Percentiles rank a stretch among this genome's conserved stretches.
These are phyloP conservation scores for Nothura maculosa DNA, from an alignment of 2,797 vertebrate genomes.

Conservation along the genomic window DNA sequence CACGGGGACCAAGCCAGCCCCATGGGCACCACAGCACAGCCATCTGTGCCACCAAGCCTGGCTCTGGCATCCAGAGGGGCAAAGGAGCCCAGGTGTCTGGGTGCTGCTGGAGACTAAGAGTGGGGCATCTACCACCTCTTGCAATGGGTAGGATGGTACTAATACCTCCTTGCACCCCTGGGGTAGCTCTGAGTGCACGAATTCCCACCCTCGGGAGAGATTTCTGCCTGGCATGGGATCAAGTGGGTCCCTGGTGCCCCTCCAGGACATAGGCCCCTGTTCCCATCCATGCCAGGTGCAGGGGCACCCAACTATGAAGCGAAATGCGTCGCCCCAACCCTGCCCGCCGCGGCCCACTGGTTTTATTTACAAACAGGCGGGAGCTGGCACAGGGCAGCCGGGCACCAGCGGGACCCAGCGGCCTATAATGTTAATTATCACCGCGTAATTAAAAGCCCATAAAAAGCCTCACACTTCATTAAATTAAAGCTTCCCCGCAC, in stretches of 20 bases:
- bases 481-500: conserved; percentile 72
- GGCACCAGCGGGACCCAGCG: conserved; percentile 56
- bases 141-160: neutral
- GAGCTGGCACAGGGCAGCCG: conserved; percentile 65
- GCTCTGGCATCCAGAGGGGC: neutral
- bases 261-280: too few species aligned
- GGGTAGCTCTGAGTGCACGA: neutral
- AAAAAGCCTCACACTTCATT: conserved; percentile 81
- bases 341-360: neutral
- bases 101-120: neutral
- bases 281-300: neutral
- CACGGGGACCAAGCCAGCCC: neutral
- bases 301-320: neutral
- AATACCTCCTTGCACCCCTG: neutral
- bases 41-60: neutral
- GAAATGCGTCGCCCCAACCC: neutral
- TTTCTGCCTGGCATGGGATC: accelerated
- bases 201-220: neutral
- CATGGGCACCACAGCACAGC: neutral
- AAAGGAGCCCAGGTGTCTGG: neutral
- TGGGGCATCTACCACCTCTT: neutral
- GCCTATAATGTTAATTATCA: conserved; percentile 82
- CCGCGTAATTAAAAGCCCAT: conserved; percentile 81
- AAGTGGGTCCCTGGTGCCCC: neutral
- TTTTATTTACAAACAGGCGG: conserved; percentile 73